These are phyloP conservation scores for Ramphastos sulfuratus DNA, from an alignment of 2,113 vertebrate genomes.

Conservation along the genomic window DNA sequence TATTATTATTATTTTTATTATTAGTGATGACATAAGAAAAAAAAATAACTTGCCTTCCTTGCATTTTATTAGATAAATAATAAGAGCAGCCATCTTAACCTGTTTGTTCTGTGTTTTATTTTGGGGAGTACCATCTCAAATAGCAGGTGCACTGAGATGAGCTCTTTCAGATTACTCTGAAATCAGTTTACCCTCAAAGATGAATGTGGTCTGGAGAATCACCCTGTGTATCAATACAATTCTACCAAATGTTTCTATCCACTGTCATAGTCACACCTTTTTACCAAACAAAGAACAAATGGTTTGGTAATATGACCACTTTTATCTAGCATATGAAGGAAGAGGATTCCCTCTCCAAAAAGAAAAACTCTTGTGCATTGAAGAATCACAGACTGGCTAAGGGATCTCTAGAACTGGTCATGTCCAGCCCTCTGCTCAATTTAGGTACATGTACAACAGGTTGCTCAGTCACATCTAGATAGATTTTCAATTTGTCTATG, in stretches of 20 bases:
- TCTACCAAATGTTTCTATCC: not conserved
- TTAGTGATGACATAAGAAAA: not conserved
- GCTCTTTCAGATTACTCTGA: not conserved
- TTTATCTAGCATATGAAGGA: not conserved
- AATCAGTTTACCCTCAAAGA: not conserved
- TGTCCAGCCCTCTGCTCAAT: not conserved
- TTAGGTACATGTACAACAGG: not conserved
- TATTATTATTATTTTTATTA: not conserved
- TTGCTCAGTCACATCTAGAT: not conserved
- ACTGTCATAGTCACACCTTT: not conserved
- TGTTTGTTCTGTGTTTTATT: not conserved
- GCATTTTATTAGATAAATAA: not conserved
- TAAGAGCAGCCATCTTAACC: not conserved
- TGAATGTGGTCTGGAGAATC: not conserved
- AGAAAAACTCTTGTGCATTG: not conserved
- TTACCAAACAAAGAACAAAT: not conserved
- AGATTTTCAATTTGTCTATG: not conserved
- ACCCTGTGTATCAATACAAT: not conserved
- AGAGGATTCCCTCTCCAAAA: not conserved
- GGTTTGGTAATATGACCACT: not conserved
- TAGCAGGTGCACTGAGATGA: not conserved
- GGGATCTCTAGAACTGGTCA: not conserved
- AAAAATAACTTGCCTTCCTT: not conserved
- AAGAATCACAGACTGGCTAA: not conserved
- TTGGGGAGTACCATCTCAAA: not conserved